Evolutionary conservation across 2,888 invertebrate species (phyloP).

Genomic region (Pseudanteris insignis): DNA sequence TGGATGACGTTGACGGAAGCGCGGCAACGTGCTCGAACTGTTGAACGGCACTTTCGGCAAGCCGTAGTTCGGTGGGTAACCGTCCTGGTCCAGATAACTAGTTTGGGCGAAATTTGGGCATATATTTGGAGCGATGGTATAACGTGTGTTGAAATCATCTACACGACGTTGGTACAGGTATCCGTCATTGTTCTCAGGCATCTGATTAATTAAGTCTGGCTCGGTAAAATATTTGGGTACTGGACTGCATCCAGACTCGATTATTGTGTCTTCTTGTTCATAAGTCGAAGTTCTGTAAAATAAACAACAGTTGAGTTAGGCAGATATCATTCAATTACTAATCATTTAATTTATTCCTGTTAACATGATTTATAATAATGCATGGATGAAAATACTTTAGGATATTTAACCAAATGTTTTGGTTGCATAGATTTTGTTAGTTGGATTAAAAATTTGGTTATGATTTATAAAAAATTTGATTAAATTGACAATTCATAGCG

Average conservation of each 20-base stretch:
- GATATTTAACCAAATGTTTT: no score
- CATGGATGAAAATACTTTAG: no score
- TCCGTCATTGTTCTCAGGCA: conserved; percentile 55
- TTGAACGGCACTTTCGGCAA: conserved; percentile 73
- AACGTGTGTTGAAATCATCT: conserved; percentile 58
- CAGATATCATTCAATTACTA: no score
- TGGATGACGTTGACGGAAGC: conserved; percentile 70
- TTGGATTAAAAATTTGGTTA: no score
- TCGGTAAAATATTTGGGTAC: conserved; percentile 65
- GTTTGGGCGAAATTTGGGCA: conserved; percentile 53
- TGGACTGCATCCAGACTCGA: conserved; percentile 32
- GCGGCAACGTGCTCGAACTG: conserved; percentile 82
- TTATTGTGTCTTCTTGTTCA: conserved; percentile 22
- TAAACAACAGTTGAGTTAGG: no score
- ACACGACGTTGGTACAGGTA: conserved; percentile 57
- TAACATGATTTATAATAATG: no score
- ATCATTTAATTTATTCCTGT: no score
- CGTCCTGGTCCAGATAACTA: conserved; percentile 77
- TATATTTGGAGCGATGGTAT: conserved; percentile 55
- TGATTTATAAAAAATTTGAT: no score
- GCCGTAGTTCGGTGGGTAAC: conserved; percentile 82
- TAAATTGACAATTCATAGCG: no score
- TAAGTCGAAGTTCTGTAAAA: conserved; percentile 47
- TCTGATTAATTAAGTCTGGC: conserved; percentile 67
- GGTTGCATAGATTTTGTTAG: no score